Evolutionary conservation across 2,797 vertebrate species (phyloP), one percentile per base, ranked within the genome.

Genomic region (Tenualosa thibaudeaui): DNA sequence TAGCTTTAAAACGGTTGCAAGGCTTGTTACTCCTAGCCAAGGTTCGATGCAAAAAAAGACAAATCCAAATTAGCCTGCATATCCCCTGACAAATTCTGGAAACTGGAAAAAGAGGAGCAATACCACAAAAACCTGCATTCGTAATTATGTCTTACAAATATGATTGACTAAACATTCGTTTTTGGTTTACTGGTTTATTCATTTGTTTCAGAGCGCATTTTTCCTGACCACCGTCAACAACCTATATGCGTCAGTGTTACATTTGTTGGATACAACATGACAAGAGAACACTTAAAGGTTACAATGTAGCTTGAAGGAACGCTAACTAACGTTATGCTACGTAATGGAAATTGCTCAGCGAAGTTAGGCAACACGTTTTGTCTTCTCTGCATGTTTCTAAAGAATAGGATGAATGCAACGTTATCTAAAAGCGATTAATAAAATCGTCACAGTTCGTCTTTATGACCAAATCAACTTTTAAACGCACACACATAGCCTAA

Each of bases 301-400:
- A 75, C 68, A 46, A 78, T 26, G 15, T 58, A 46, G 26, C 58
- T 54, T 82, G 17, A 5, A 71, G 31, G 17, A 46, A 78, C 71
- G 71, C 71, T 78, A 78, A 78, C 71, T 49, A 49, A 49, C 46
- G 46, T 78, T 78, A 46, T 78, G 71, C 71, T 46, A 78, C 71
- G 71, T 17, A 60, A 85, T 53, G 40, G 51, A 68, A 81, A 84
- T 68, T 40, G 40, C 71, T 62, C 58, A 37, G 65, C 46, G 19
- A 78, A 43, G 17, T 43, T 78, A 1, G 50, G 50, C 60, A n/a
- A 71, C 26, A 71, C 31, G 15, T 40, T 71, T 40, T 46, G 37
- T 43, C 22, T 78, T 78, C 22, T 31, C 40, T 78, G 37, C 71
- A 7, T 22, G 19, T 78, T 78, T 46, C 3, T 2, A 46, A 46